Evolutionary conservation across 2,888 invertebrate species (phyloP), one percentile per base, ranked within the genome.

Genomic region (Protula sp.): DNA sequence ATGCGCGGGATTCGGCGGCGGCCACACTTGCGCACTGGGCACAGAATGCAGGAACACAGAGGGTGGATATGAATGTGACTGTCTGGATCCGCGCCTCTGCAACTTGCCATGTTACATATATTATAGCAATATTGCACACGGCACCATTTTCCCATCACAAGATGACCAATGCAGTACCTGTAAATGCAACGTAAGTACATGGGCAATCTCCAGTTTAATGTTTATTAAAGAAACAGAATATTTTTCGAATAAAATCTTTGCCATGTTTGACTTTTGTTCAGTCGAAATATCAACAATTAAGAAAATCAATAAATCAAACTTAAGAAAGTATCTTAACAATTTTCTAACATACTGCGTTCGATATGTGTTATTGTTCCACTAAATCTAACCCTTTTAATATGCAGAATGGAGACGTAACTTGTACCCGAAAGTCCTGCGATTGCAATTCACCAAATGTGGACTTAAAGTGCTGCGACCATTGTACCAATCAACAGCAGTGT

Each of bases 41-140:
- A 88, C 91, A 69, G 85, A 85, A 69, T 93, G 92, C 82, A 84
- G 88, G 70, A 92, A 92, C 81, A 87, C 85, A 5, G 87, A 89
- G 54, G 92, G 93, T 54, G 86, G 89, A 58, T 92, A 89, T 82
- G 83, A 85, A 72, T 92, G 93, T 81, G 84, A 86, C 72, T 92
- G 92, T 80, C 82, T 81, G 19, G 65, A 83, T 30, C 22, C 56
- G 9, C 4, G 5, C 3, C 9, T n/a, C 14, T 29, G 53, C 22
- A 22, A 9, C 19, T 5, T 14, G 9, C 19, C 24, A 14, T 53
- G 26, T 5, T 4, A 27, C 28, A 29, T 5, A n/a, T n/a, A n/a
- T n/a, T n/a, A n/a, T n/a, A n/a, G n/a, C n/a, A n/a, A n/a, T n/a
- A n/a, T n/a, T 5, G 22, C 19, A 14, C 50, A 50, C 22, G 50